phyloP scores from a whole-genome alignment of 30 jellyfish, hydroid and myxozoan species.

The Sanderia malayensis region DNA sequence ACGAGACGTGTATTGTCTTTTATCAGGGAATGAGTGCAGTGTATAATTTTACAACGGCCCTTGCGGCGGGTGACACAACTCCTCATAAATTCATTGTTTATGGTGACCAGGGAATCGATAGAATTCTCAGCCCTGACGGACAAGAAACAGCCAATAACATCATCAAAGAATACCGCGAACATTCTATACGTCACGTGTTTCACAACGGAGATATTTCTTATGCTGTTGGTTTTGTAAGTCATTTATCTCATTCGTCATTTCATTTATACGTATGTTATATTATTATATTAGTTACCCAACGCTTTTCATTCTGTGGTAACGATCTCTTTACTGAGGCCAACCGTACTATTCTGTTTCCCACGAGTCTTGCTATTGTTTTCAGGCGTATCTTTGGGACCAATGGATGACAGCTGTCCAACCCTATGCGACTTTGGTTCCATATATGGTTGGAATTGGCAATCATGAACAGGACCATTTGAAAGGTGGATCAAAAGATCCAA shows the following conservation, averaged over 20 bases:
- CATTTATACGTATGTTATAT: no score
- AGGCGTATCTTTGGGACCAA: conserved; percentile 94
- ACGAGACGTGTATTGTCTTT: neutral
- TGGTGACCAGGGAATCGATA: conserved; percentile 85
- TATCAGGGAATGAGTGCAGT: conserved; percentile 53
- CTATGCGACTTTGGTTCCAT: conserved; percentile 75
- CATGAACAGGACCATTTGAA: conserved; percentile 85
- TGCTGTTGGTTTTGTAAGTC: conserved; percentile 83
- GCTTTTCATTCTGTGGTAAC: no score
- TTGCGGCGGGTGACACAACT: conserved; percentile 79
- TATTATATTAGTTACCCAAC: no score
- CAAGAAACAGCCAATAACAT: conserved; percentile 70
- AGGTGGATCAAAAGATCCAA: conserved; percentile 89
- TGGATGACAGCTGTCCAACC: conserved; percentile 76
- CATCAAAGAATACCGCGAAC: conserved; percentile 58
- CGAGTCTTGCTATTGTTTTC: neutral
- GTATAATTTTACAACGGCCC: conserved; percentile 75
- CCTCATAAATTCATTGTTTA: conserved; percentile 73
- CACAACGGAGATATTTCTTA: conserved; percentile 90
- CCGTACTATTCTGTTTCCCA: no score
- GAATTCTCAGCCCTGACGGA: conserved; percentile 71
- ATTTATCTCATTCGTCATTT: no score
- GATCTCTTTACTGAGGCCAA: no score
- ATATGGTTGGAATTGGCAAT: conserved; percentile 89
- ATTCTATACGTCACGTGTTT: conserved; percentile 48